A percentile compares a stretch with the other conserved stretches of the same genome.
These are phyloP conservation scores for Piaya cayana DNA, from an alignment of 2,113 vertebrate genomes.

Conservation along the genomic window DNA sequence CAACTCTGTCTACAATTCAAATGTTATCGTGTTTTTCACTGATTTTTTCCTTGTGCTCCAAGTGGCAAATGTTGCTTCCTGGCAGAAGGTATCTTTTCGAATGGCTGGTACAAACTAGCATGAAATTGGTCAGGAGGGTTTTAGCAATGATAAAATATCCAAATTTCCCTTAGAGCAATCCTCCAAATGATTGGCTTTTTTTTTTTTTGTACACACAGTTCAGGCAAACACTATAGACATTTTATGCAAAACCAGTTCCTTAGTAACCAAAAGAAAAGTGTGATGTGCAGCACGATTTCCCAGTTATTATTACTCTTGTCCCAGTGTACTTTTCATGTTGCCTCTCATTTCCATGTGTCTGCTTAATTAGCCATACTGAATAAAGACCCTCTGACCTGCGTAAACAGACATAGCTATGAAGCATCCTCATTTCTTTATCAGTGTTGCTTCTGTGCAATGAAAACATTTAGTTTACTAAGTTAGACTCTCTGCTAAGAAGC, in stretches of 20 bases:
- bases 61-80: neutral
- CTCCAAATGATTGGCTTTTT: neutral
- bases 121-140: neutral
- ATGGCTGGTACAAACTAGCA: neutral
- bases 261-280: neutral
- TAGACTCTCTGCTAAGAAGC: neutral
- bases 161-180: accelerated
- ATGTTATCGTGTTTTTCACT: neutral
- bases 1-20: neutral
- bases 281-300: neutral
- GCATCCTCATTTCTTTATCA: neutral
- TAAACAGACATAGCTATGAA: neutral
- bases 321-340: neutral
- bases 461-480: neutral
- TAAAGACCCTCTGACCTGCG: neutral
- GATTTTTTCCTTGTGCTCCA: neutral
- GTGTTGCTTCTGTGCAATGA: neutral
- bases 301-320: neutral
- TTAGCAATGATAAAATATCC: neutral
- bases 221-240: neutral
- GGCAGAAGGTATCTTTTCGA: neutral
- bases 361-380: neutral
- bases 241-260: neutral
- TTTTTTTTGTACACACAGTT: neutral
- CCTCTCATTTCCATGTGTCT: neutral